phyloP scores from a whole-genome alignment of 2,113 vertebrate species.

The Anas platyrhynchos region DNA sequence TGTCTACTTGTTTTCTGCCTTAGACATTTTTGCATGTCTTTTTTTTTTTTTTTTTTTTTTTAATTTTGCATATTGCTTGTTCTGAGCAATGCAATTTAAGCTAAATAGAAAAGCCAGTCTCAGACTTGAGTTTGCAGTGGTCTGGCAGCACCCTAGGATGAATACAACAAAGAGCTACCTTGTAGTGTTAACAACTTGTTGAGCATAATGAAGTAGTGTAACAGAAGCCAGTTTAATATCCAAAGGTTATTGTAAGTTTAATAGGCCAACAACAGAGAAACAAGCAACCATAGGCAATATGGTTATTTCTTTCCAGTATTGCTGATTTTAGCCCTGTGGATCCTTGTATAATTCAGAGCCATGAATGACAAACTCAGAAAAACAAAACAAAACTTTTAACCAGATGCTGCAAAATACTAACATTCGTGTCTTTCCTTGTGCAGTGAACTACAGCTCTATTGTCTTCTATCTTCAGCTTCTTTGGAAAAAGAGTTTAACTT shows the following conservation, averaged over 20 bases:
- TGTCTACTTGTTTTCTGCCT: neutral
- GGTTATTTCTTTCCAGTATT: neutral
- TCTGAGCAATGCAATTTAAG: neutral
- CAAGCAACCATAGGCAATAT: neutral
- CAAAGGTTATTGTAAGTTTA: neutral
- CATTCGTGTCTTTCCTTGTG: neutral
- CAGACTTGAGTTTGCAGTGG: neutral
- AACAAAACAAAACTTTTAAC: neutral
- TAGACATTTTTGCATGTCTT: neutral
- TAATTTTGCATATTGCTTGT: neutral
- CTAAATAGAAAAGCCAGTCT: neutral
- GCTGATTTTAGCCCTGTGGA: neutral
- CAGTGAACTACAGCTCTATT: neutral
- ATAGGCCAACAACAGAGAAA: neutral
- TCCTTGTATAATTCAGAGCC: neutral
- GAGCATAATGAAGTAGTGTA: neutral
- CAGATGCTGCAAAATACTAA: neutral
- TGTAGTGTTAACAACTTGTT: neutral
- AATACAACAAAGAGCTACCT: neutral
- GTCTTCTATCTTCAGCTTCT: neutral
- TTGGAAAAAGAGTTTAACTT: conserved; percentile 11
- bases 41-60: no score
- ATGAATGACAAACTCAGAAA: neutral
- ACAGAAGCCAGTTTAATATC: neutral
- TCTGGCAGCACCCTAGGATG: neutral